phyloP scores from a whole-genome alignment of 2,113 vertebrate genomes.

The Ginglymostoma cirratum region DNA sequence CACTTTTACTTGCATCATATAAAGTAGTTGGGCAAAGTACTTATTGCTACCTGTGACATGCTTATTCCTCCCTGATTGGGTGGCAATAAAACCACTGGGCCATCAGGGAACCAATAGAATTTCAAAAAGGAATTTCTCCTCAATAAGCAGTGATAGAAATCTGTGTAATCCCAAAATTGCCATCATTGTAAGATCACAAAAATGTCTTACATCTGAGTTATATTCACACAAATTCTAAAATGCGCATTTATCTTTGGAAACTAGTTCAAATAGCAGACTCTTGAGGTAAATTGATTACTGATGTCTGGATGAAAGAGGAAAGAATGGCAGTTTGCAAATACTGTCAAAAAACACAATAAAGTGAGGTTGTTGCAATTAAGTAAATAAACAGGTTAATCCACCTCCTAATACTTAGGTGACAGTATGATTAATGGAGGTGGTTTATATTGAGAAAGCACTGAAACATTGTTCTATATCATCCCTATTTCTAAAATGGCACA shows the following conservation, averaged over 20 bases:
- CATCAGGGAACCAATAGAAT: neutral
- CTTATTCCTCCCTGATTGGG: neutral
- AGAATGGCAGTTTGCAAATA: neutral
- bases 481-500: neutral
- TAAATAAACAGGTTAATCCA: constrained; percentile 9
- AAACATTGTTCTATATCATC: neutral
- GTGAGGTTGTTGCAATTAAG: neutral
- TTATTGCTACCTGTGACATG: neutral
- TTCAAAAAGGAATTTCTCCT: neutral
- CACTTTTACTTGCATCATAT: neutral
- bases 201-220: neutral
- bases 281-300: neutral
- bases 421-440: neutral
- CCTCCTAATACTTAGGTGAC: neutral
- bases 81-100: neutral
- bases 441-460: neutral
- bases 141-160: neutral
- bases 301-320: neutral
- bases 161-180: neutral
- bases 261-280: neutral
- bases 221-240: neutral
- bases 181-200: neutral
- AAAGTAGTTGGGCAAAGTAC: neutral
- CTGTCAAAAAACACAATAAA: neutral
- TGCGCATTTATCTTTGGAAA: neutral